phyloP scores from a whole-genome alignment of 2,797 vertebrate genomes.

The Cyprinella venusta region DNA sequence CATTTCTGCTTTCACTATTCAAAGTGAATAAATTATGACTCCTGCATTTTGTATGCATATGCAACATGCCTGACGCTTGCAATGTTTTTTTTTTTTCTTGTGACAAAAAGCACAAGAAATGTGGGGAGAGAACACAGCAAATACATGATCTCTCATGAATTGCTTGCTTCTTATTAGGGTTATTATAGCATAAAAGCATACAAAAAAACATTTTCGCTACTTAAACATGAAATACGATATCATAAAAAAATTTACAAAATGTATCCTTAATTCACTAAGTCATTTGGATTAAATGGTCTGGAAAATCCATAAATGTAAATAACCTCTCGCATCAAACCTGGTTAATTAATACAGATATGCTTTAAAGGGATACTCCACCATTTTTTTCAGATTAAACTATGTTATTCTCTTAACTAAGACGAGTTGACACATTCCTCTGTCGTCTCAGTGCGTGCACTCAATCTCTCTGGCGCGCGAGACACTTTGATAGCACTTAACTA shows the following conservation, averaged over 20 bases:
- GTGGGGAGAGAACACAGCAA: constrained; percentile 6
- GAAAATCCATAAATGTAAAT: background rate
- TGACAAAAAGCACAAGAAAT: background rate
- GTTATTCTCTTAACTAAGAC: no score
- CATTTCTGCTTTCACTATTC: constrained; percentile 50
- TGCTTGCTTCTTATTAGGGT: background rate
- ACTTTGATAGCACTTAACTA: no score
- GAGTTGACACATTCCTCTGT: no score
- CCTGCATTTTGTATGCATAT: constrained; percentile 71
- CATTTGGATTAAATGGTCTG: background rate
- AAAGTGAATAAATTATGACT: constrained; percentile 74
- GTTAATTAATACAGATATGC: background rate
- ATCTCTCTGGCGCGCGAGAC: no score
- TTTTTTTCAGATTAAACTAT: no score
- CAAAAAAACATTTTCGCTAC: background rate
- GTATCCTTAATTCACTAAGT: background rate
- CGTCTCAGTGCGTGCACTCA: no score
- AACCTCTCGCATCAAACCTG: background rate
- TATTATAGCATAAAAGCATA: background rate
- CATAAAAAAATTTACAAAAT: background rate
- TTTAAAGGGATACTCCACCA: background rate
- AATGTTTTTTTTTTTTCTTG: constrained; percentile 28
- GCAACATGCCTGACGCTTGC: constrained; percentile 66
- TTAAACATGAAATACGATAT: no score
- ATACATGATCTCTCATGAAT: constrained; percentile 5